A percentile compares a stretch with the other conserved stretches of the same genome.
These are phyloP conservation scores for Propithecus coquereli DNA, from an alignment of 2,113 vertebrate species.

Conservation along the genomic window DNA sequence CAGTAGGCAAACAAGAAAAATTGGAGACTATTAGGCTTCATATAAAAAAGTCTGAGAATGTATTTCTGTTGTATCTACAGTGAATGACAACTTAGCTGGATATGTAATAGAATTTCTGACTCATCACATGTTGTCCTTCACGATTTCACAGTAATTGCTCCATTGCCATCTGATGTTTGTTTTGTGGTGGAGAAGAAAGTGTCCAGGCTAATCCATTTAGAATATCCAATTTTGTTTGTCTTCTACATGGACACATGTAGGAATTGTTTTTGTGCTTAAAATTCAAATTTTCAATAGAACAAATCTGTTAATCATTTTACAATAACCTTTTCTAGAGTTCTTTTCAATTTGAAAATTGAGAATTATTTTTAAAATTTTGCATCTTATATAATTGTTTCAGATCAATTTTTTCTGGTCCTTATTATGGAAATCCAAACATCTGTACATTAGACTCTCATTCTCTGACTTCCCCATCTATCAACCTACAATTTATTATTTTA, in stretches of 20 bases:
- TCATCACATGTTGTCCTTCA: neutral
- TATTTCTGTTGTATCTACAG: neutral
- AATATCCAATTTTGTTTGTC: neutral
- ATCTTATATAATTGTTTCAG: neutral
- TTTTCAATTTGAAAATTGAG: neutral
- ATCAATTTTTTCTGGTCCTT: neutral
- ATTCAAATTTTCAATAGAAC: neutral
- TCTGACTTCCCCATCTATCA: neutral
- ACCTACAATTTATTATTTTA: neutral
- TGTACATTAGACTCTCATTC: neutral
- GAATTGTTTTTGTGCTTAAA: conserved; percentile 2
- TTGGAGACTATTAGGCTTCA: neutral
- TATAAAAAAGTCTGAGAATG: neutral
- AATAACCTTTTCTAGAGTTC: neutral
- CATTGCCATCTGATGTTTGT: neutral
- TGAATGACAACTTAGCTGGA: neutral
- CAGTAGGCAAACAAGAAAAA: neutral
- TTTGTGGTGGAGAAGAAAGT: neutral
- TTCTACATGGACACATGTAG: neutral
- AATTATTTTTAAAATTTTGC: neutral
- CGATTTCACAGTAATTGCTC: neutral
- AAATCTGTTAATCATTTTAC: neutral
- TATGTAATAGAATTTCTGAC: neutral
- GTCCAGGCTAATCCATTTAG: neutral
- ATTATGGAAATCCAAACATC: conserved; percentile 8